A percentile compares a stretch with the other conserved stretches of the same genome.
Conservation (phyloP, 2,888 invertebrate species). For the Bugulina stolonifera region DNA sequence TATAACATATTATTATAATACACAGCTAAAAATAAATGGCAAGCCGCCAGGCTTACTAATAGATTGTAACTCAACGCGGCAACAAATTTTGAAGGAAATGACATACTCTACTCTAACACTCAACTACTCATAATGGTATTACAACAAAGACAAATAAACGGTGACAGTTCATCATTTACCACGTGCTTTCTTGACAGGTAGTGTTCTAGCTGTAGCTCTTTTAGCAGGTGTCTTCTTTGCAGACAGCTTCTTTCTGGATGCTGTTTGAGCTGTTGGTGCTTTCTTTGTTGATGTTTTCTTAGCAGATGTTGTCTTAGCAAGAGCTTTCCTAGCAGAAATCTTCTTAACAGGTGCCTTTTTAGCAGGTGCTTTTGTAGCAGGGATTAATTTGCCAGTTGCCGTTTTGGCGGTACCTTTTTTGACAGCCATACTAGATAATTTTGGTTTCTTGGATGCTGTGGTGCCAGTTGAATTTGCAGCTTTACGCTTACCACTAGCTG, state of each 20-base stretch:
- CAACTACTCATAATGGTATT: no score
- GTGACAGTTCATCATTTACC: no score
- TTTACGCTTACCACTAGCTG: not conserved
- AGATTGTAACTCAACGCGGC: no score
- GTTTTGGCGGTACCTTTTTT: not conserved
- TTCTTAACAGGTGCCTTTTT: slow-evolving; percentile 7
- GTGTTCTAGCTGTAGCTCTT: not conserved
- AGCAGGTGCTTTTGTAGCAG: no score
- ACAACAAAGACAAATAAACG: no score
- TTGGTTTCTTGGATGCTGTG: not conserved
- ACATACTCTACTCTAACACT: no score
- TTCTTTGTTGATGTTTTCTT: slow-evolving; percentile 8
- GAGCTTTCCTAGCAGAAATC: no score
- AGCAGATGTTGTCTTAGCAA: not conserved
- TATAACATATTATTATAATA: no score
- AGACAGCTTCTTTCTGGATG: not conserved
- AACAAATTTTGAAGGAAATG: no score
- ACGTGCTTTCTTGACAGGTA: slow-evolving; percentile 3
- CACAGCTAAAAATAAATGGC: no score
- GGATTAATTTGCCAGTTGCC: not conserved
- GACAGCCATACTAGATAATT: not conserved
- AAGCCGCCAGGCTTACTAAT: no score
- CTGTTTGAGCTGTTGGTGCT: not conserved
- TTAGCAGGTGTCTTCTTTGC: slow-evolving; percentile 2
- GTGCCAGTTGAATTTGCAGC: not conserved